Conservation (phyloP, 2,797 vertebrate species). For the Emydoidea blandingii region DNA sequence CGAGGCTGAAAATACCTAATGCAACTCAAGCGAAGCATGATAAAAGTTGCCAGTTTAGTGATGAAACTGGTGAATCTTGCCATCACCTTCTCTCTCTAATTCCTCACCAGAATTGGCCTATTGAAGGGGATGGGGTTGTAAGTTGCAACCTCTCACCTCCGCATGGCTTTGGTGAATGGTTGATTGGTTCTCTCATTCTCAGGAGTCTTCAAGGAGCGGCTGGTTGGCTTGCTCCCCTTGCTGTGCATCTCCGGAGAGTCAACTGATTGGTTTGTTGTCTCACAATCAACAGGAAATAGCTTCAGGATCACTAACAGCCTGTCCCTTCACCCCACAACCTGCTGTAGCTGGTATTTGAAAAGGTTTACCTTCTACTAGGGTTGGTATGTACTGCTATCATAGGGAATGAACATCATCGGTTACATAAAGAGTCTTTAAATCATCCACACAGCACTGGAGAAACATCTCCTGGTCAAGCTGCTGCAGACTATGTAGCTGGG, state of each 20-base stretch:
- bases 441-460: background rate
- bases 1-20: background rate
- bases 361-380: background rate
- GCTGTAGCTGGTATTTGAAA: background rate
- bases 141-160: background rate
- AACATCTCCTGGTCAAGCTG: background rate
- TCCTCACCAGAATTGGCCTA: background rate
- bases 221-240: background rate
- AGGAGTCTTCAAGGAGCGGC: background rate
- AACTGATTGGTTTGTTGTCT: background rate
- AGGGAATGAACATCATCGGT: background rate
- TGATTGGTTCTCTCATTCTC: background rate
- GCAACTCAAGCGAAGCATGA: background rate
- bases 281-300: background rate
- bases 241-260: background rate
- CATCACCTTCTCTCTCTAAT: background rate
- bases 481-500: accelerated
- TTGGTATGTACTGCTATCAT: background rate
- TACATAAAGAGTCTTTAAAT: background rate
- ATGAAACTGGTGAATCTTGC: background rate
- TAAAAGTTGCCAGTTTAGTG: background rate
- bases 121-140: background rate
- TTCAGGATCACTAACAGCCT: background rate
- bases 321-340: background rate
- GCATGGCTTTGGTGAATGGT: background rate